Percentiles rank a stretch among this genome's conserved stretches.
These are phyloP conservation scores for Microhierax caerulescens DNA, from an alignment of 2,797 vertebrate genomes.

Conservation along the genomic window DNA sequence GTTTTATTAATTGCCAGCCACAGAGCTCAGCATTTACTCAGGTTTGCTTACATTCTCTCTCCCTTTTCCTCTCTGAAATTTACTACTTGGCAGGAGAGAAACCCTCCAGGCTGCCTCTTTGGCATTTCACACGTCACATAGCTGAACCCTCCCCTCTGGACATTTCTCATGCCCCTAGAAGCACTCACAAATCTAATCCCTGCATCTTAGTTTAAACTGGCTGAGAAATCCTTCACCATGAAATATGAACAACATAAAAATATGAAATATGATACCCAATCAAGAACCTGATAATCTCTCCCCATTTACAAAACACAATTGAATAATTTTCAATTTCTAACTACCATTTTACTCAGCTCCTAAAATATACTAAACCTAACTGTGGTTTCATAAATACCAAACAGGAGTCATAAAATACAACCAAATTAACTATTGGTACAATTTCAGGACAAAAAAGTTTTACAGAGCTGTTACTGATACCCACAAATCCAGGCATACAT, in stretches of 20 bases:
- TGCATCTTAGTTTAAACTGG: not conserved
- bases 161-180: not conserved
- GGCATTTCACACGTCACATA: not conserved
- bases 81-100: constrained; percentile 2
- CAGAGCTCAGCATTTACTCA: constrained; percentile 47
- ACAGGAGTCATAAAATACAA: not conserved
- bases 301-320: not conserved
- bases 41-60: constrained; percentile 7
- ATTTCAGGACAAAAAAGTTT: not conserved
- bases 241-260: not conserved
- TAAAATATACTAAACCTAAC: not conserved
- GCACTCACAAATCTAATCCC: not conserved
- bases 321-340: not conserved
- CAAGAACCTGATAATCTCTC: not conserved
- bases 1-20: not conserved
- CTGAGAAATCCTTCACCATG: not conserved
- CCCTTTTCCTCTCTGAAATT: not conserved
- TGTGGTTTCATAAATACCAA: not conserved
- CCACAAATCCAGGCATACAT: not conserved
- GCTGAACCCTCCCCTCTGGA: not conserved
- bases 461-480: not conserved
- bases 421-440: not conserved
- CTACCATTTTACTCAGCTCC: not conserved
- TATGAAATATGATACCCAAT: not conserved
- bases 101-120: not conserved